Evolutionary conservation across 2,797 vertebrate genomes (phyloP).

Genomic region (Urocyon cinereoargenteus): DNA sequence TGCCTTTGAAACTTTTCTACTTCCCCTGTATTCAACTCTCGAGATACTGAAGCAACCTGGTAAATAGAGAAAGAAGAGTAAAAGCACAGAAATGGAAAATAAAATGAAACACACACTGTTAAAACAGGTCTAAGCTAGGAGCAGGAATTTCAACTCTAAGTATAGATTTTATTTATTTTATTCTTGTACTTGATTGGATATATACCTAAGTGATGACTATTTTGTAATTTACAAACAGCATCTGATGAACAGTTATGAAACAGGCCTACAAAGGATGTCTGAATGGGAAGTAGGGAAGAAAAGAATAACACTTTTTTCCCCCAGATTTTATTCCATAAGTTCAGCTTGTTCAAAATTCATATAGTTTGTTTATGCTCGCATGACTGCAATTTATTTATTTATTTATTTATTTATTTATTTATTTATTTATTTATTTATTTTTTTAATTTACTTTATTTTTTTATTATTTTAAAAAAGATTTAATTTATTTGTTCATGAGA

Average conservation of each 20-base stretch:
- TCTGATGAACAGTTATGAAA: neutral
- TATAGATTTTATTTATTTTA: slow-evolving; percentile 15
- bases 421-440: too few relatives aligned
- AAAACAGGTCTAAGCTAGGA: neutral
- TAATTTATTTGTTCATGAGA: too few relatives aligned
- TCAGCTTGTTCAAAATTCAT: neutral
- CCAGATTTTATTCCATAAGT: neutral
- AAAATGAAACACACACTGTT: neutral
- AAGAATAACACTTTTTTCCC: neutral
- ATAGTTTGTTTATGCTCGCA: neutral
- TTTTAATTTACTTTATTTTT: too few relatives aligned
- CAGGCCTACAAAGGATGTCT: neutral
- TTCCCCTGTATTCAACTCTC: neutral
- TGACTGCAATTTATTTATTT: neutral
- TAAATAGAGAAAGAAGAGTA: neutral
- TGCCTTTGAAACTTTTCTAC: neutral
- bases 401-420: too few relatives aligned
- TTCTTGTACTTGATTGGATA: neutral
- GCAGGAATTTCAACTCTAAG: neutral
- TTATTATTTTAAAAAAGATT: too few relatives aligned
- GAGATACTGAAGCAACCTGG: neutral
- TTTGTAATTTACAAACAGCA: slow-evolving; percentile 47
- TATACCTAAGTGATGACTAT: neutral
- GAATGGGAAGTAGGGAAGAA: neutral
- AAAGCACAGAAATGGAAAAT: neutral